phyloP scores from a whole-genome alignment of 2,888 invertebrate species.

The Sycophila texana region DNA sequence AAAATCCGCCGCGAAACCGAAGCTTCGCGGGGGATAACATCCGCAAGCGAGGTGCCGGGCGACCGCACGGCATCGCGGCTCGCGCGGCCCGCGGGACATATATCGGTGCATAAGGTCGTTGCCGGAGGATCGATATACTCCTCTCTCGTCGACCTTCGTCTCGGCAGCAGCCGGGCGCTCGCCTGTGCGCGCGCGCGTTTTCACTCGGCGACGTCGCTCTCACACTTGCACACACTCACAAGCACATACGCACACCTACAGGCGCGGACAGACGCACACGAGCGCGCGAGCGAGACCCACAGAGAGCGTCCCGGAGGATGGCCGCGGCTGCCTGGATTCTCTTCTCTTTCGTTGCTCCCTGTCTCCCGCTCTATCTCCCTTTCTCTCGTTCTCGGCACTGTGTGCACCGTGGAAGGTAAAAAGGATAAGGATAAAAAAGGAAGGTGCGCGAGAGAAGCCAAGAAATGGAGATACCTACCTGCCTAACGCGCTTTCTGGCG shows the following conservation, averaged over 20 bases:
- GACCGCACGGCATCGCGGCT: slow-evolving; percentile 23
- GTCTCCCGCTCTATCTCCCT: neutral
- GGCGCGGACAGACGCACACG: no score
- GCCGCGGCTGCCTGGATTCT: slow-evolving; percentile 25
- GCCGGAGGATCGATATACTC: slow-evolving; percentile 55
- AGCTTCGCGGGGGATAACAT: slow-evolving; percentile 4
- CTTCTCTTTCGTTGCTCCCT: neutral
- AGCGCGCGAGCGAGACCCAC: neutral
- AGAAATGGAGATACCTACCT: slow-evolving; percentile 26
- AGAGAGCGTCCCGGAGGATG: neutral
- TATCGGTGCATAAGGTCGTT: slow-evolving; percentile 57
- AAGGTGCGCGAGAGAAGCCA: neutral
- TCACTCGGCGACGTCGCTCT: slow-evolving; percentile 45
- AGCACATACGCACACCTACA: slow-evolving; percentile 2
- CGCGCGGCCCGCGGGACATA: slow-evolving; percentile 37
- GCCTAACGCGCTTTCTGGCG: slow-evolving; percentile 8
- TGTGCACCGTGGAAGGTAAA: neutral
- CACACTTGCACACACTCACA: neutral
- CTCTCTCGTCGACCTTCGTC: slow-evolving; percentile 54
- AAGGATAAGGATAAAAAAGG: slow-evolving; percentile 35
- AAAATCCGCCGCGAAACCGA: neutral
- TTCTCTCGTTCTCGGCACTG: neutral
- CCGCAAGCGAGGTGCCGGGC: neutral
- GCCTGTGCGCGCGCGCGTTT: slow-evolving; percentile 54
- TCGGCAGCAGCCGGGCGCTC: slow-evolving; percentile 29